These are phyloP conservation scores for Chamaetylas fuelleborni DNA, from an alignment of 2,113 vertebrate species.

Conservation along the genomic window DNA sequence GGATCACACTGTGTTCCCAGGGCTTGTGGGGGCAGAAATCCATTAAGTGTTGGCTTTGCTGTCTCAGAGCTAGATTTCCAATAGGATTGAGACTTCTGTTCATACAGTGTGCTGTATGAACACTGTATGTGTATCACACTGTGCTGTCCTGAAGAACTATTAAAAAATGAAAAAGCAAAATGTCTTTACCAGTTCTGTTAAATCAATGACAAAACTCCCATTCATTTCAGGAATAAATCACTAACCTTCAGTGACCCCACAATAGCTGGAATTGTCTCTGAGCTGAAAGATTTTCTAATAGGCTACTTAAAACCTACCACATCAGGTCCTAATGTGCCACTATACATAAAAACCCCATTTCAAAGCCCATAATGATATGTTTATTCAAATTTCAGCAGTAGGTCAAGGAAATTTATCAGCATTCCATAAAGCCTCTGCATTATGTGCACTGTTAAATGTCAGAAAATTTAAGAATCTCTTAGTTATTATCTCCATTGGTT, in stretches of 20 bases:
- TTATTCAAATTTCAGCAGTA: constrained; percentile 28
- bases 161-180: background rate
- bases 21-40: background rate
- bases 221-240: background rate
- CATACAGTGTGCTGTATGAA: background rate
- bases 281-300: constrained; percentile 7
- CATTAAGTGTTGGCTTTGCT: background rate
- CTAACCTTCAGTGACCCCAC: background rate
- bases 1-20: no score
- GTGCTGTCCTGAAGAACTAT: background rate
- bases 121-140: no score
- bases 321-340: background rate
- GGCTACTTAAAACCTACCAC: background rate
- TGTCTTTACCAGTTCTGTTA: background rate
- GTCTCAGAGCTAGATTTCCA: background rate
- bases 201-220: background rate
- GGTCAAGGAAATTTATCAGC: constrained; percentile 4
- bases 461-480: background rate
- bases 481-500: background rate
- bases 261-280: background rate
- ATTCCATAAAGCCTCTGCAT: background rate
- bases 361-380: constrained; percentile 13
- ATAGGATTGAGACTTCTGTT: background rate
- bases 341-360: background rate
- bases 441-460: background rate